Conservation (phyloP, 2,113 vertebrate genomes). For the Columba janthina region DNA sequence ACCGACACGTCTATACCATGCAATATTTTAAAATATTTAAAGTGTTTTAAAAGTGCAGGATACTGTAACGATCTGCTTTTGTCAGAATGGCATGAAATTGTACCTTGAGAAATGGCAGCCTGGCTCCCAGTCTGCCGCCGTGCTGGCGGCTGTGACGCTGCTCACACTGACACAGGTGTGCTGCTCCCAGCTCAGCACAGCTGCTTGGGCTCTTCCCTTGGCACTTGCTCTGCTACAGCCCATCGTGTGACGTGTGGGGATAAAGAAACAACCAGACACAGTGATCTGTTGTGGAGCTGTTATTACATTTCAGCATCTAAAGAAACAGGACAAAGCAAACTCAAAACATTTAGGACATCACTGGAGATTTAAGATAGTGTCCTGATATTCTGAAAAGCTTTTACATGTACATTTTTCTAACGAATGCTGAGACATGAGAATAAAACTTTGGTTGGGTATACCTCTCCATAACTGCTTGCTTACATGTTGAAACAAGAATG, state of each 20-base stretch:
- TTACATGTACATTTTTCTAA: neutral
- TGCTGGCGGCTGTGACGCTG: no score
- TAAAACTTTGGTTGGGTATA: neutral
- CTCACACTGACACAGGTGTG: neutral
- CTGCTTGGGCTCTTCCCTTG: neutral
- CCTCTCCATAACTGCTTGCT: neutral
- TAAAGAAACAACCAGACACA: no score
- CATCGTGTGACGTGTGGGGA: accelerated
- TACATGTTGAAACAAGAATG: neutral
- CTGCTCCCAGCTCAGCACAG: neutral
- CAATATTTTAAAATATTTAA: neutral
- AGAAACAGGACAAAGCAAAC: neutral
- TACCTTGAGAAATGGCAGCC: neutral
- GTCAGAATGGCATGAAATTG: neutral
- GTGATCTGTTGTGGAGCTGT: neutral
- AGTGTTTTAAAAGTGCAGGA: neutral
- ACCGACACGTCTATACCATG: neutral
- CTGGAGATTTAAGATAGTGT: neutral
- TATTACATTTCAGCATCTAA: neutral
- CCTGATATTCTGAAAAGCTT: neutral
- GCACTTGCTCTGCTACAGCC: neutral
- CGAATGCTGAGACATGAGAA: neutral
- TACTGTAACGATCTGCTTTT: neutral
- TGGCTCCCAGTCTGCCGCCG: neutral
- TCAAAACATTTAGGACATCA: neutral